Percentiles rank a stretch among this genome's conserved stretches.
Conservation (phyloP, 2,888 invertebrate genomes). For the Panopea generosa region DNA sequence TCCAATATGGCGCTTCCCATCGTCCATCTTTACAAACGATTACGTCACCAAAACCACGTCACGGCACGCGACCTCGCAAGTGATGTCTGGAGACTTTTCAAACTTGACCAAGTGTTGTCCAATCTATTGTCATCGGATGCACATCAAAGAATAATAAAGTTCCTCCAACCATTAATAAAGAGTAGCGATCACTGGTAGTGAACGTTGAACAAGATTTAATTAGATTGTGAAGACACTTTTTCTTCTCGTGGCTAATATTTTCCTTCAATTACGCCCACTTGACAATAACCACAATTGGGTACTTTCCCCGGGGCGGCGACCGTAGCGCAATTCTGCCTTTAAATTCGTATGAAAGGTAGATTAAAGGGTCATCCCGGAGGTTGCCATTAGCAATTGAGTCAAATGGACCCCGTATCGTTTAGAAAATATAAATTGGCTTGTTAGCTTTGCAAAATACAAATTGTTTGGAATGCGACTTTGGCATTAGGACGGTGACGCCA, state of each 20-base stretch:
- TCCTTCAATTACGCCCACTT: slow-evolving; percentile 64
- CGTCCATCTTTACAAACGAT: slow-evolving; percentile 60
- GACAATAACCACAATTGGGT: slow-evolving; percentile 51
- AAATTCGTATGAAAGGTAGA: slow-evolving; percentile 63
- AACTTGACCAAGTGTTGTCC: slow-evolving; percentile 57
- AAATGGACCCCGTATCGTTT: slow-evolving; percentile 56
- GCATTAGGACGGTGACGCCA: slow-evolving; percentile 20
- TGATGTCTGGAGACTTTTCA: slow-evolving; percentile 52
- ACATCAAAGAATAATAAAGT: slow-evolving; percentile 68
- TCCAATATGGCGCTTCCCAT: slow-evolving; percentile 55
- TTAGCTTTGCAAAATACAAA: slow-evolving; percentile 60
- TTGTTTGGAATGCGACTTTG: slow-evolving; percentile 37
- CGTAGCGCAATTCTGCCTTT: slow-evolving; percentile 54
- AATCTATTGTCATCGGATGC: slow-evolving; percentile 55
- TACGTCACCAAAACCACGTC: slow-evolving; percentile 66
- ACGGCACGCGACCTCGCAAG: slow-evolving; percentile 64
- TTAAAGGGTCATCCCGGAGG: slow-evolving; percentile 64
- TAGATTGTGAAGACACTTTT: slow-evolving; percentile 63
- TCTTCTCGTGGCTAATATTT: slow-evolving; percentile 63
- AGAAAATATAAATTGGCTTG: slow-evolving; percentile 67
- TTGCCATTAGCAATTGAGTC: slow-evolving; percentile 62
- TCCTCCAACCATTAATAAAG: slow-evolving; percentile 63
- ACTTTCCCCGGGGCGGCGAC: slow-evolving; percentile 44
- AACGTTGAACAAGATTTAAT: slow-evolving; percentile 69
- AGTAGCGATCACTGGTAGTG: slow-evolving; percentile 60